These are phyloP conservation scores for Desmodus rotundus DNA, from an alignment of 2,113 vertebrate species.

Conservation along the genomic window DNA sequence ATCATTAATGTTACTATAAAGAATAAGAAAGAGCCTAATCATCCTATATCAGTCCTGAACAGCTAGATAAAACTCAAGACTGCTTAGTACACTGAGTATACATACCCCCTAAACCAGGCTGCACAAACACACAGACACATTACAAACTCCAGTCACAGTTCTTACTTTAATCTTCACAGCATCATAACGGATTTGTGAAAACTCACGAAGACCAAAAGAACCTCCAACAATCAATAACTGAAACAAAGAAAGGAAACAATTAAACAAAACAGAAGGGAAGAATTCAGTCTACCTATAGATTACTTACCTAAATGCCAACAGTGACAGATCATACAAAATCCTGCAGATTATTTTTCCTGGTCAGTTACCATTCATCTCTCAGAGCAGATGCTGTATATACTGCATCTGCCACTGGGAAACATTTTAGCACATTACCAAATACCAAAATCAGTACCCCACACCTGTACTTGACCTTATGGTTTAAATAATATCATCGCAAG, in stretches of 20 bases:
- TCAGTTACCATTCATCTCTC: neutral
- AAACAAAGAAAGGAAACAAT: constrained; percentile 62
- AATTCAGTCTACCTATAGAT: constrained; percentile 19
- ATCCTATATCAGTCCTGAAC: neutral
- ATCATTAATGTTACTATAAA: constrained; percentile 13
- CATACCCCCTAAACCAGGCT: neutral
- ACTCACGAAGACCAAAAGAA: constrained; percentile 94
- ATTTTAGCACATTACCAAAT: constrained; percentile 7
- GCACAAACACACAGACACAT: neutral
- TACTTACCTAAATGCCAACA: constrained; percentile 20
- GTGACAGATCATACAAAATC: neutral
- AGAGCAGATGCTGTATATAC: neutral
- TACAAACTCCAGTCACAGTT: neutral
- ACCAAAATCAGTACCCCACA: neutral
- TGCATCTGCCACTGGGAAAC: neutral
- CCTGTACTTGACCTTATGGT: neutral
- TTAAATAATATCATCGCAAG: neutral
- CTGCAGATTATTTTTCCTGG: neutral
- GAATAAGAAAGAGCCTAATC: neutral
- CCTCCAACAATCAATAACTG: constrained; percentile 93
- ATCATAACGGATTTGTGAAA: constrained; percentile 95
- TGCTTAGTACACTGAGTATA: neutral
- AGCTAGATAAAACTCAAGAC: neutral
- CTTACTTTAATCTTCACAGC: constrained; percentile 89
- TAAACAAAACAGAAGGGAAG: neutral